Base-by-base conservation (phyloP, 2,888 invertebrate species). In the Nomada fabriciana region DNA sequence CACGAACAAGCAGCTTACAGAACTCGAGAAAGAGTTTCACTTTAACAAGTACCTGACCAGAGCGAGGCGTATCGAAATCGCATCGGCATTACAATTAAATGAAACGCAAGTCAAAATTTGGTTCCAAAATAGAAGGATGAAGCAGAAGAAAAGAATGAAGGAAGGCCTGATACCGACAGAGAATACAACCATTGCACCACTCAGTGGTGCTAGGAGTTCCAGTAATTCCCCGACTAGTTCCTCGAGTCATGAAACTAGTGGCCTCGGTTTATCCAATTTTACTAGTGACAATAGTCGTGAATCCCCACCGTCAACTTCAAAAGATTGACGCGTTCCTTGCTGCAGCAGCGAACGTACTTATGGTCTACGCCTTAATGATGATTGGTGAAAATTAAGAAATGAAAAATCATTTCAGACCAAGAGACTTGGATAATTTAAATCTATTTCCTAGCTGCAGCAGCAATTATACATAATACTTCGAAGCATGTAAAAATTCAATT, bases 51-150 rank as follows among this genome's bases (percentile, higher is more conserved):
- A 99, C 95, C 96, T 99, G 91, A 99, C 99, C 55, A 95, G 99
- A 89, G 99, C 99, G 55, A 95, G 99, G 87, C 96, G 99, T 90
- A 99, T 99, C 93, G 99, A 99, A 94, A 99, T 99, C 88, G 99
- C 99, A 0, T 98, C 98, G 2, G 97, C 98, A 3, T 95, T 99
- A 74, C 98, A 98, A 92, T 96, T 99, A 71, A 99, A 99, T 94
- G 99, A 99, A 94, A 99, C 99, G 1, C 99, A 99, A 95, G 97
- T 98, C 52, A 98, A 99, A 94, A 99, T 99, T 89, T 99, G 99
- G 99, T 99, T 99, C 94, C 99, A 99, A 94, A 99, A 99, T 94
- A 95, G 99, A 88, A 95, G 99, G 90, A 99, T 99, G 99, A 99
- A 99, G 94, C 98, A 98, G 93, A 99, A 99, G 95, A 99, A 99